Base-by-base conservation (phyloP, 2,797 vertebrate species). In the Centropyge bicolor region DNA sequence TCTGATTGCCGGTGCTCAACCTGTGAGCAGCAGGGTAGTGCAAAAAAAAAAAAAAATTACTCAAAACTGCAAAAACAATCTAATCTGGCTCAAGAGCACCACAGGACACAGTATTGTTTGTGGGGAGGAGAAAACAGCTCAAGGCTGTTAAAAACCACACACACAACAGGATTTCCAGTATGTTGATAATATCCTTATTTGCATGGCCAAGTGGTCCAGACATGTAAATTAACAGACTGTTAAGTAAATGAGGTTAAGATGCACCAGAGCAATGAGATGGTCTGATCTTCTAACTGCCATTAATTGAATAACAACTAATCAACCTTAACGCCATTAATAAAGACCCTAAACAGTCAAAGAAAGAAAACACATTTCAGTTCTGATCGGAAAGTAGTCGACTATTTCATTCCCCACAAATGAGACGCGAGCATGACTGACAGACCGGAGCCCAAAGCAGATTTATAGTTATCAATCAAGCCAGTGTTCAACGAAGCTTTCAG, bases 201-300 rank as follows among this genome's bases (percentile, higher is more conserved):
- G 64, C 64, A 80, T 78, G 77, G 20, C 54, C 54, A 74, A 82
- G 40, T 60, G 55, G 57, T 27, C 76, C 78, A 82, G 86, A 82
- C 85, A 88, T 85, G 78, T 74, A 87, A 90, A 90, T 87, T 1
- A 89, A 67, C 69, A 67, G 38, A 69, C 20, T 20, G 24, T 46
- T 55, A 46, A 1, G 13, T 69, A 76, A 81, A 83, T 86, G n/a
- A 80, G 66, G 72, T 86, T 68, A 62, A 81, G 62, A 83, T 27
- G 74, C 82, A 78, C 48, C 74, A 75, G 64, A 79, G 73, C 71
- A 54, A 22, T 43, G 36, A 64, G 43, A 56, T 5, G 2, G 49
- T 62, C 63, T 60, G 69, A 20, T 62, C 59, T 35, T 70, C 49
- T 36, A 59, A 86, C 40, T 57, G 35, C 31, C 43, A 41, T 31